phyloP scores from a whole-genome alignment of 1,140 invertebrate species.

The Patella vulgata region DNA sequence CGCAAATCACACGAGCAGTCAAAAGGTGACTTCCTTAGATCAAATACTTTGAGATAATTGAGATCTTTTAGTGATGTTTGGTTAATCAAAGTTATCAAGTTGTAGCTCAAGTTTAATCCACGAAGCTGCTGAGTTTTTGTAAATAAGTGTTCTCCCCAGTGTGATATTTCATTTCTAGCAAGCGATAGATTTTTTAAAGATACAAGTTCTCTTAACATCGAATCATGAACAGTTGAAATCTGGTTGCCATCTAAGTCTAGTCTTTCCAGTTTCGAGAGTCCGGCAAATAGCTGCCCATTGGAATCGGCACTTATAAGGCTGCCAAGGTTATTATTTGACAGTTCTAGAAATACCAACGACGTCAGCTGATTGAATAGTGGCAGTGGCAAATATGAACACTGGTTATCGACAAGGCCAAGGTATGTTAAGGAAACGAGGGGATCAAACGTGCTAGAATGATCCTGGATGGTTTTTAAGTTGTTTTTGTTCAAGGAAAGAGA shows the following conservation, averaged over 20 bases:
- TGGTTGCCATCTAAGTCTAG: slow-evolving; percentile 40
- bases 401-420: slow-evolving; percentile 45
- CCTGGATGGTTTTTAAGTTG: slow-evolving; percentile 34
- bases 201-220: slow-evolving; percentile 31
- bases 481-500: slow-evolving; percentile 47
- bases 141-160: slow-evolving; percentile 40
- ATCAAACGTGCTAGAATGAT: slow-evolving; percentile 23
- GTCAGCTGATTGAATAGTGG: slow-evolving; percentile 27
- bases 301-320: slow-evolving; percentile 26
- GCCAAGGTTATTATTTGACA: slow-evolving; percentile 44
- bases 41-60: slow-evolving; percentile 24
- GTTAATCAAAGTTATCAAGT: slow-evolving; percentile 42
- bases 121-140: slow-evolving; percentile 11
- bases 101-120: slow-evolving; percentile 40
- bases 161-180: slow-evolving; percentile 36
- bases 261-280: slow-evolving; percentile 31
- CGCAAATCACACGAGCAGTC: slow-evolving; percentile 48
- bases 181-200: slow-evolving; percentile 32
- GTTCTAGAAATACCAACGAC: slow-evolving; percentile 34
- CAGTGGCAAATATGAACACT: slow-evolving; percentile 24
- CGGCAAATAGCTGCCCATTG: slow-evolving; percentile 27
- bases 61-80: slow-evolving; percentile 38
- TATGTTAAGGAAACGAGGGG: slow-evolving; percentile 29
- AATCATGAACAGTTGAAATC: slow-evolving; percentile 26
- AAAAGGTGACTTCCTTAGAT: slow-evolving; percentile 47